Percentiles rank a stretch among this genome's conserved stretches.
These are phyloP conservation scores for Megaceryle torquata DNA, from an alignment of 2,113 vertebrate species.

Conservation along the genomic window DNA sequence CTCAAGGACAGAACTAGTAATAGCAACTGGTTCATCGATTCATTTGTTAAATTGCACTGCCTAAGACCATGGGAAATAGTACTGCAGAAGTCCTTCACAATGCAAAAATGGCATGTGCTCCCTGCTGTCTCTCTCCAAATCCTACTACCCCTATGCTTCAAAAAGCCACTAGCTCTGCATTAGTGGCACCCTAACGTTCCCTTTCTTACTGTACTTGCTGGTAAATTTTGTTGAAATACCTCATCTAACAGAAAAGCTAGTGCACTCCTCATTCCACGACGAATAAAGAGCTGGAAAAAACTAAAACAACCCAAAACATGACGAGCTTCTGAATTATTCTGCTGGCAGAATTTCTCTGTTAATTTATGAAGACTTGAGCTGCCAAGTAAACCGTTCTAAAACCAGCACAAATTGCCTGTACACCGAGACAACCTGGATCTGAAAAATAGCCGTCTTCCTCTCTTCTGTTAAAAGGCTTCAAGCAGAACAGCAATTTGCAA, in stretches of 20 bases:
- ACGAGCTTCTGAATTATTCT: neutral
- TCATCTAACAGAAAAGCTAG: neutral
- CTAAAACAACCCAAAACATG: too few species aligned
- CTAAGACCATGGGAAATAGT: neutral
- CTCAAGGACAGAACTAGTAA: neutral
- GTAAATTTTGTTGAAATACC: neutral
- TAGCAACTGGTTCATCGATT: neutral
- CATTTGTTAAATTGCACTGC: neutral
- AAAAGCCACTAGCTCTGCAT: neutral
- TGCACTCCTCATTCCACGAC: neutral
- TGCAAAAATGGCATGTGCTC: neutral
- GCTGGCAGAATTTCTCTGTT: neutral
- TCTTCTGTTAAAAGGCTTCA: neutral
- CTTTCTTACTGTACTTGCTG: neutral
- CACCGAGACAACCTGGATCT: neutral
- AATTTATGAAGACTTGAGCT: neutral
- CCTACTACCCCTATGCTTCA: neutral
- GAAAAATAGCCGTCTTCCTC: neutral
- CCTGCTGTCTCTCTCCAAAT: neutral
- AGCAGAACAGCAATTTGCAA: neutral
- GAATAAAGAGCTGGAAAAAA: neutral
- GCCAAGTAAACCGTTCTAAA: neutral
- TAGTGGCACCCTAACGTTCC: neutral
- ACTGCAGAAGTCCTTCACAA: neutral
- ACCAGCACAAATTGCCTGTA: neutral